Evolutionary conservation across 1,140 invertebrate genomes (phyloP).

Genomic region (Microplitis demolitor): DNA sequence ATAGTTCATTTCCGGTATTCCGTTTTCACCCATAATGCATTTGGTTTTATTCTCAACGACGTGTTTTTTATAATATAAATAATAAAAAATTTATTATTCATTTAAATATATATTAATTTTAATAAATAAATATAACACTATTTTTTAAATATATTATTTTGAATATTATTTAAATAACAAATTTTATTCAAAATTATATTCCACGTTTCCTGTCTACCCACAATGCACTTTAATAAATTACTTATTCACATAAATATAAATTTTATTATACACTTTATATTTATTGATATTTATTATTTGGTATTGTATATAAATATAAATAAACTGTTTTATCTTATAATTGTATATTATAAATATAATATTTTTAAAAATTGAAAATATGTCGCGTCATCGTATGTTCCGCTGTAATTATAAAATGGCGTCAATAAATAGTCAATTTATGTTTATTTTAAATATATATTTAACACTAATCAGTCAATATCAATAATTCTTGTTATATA

Average conservation of each 20-base stretch:
- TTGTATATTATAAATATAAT: background rate
- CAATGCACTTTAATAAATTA: conserved; percentile 25
- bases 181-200: background rate
- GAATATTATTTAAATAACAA: background rate
- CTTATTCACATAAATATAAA: background rate
- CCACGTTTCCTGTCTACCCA: conserved; percentile 31
- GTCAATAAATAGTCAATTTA: conserved; percentile 3
- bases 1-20: conserved; percentile 47
- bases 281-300: too few species aligned
- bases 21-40: conserved; percentile 46
- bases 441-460: background rate
- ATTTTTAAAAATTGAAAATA: background rate
- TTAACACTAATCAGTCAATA: too few species aligned
- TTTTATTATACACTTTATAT: background rate
- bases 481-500: background rate
- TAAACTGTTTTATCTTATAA: background rate
- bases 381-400: conserved; percentile 13
- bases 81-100: conserved; percentile 1
- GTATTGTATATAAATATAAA: background rate
- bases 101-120: background rate
- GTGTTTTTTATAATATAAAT: conserved; percentile 7
- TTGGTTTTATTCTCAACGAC: conserved; percentile 22
- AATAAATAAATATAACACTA: background rate
- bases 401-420: conserved; percentile 15
- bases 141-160: background rate